Percentiles rank a stretch among this genome's conserved stretches.
Conservation (phyloP, 2,888 invertebrate genomes). For the Ametastegia equiseti region DNA sequence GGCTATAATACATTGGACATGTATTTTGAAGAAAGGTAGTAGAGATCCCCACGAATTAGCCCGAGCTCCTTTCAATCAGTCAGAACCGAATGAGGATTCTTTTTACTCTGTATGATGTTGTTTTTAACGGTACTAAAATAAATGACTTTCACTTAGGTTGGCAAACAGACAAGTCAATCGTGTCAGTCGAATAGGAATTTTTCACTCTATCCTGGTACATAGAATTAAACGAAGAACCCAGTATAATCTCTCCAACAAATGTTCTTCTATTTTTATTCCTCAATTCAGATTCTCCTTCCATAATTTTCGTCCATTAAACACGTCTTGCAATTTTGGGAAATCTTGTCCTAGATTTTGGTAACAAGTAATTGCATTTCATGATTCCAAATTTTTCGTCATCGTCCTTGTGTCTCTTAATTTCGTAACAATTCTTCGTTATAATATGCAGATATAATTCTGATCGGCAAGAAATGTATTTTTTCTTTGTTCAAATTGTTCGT, state of each 20-base stretch:
- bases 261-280: neutral
- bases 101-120: neutral
- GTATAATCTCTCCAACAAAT: neutral
- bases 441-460: neutral
- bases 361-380: no score
- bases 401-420: neutral
- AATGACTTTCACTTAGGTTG: slow-evolving; percentile 25
- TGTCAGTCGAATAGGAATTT: neutral
- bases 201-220: neutral
- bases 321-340: no score
- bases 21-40: neutral
- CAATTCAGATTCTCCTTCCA: neutral
- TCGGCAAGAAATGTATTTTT: neutral
- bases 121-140: slow-evolving; percentile 10
- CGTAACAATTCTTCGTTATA: neutral
- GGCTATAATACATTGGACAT: neutral
- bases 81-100: neutral
- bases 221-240: neutral
- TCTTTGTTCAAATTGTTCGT: neutral
- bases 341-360: no score
- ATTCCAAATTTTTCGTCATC: neutral
- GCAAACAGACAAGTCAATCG: neutral
- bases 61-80: neutral
- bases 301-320: no score
- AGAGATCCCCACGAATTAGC: neutral